Evolutionary conservation across 2,113 vertebrate genomes (phyloP).

Genomic region (Zeus faber): DNA sequence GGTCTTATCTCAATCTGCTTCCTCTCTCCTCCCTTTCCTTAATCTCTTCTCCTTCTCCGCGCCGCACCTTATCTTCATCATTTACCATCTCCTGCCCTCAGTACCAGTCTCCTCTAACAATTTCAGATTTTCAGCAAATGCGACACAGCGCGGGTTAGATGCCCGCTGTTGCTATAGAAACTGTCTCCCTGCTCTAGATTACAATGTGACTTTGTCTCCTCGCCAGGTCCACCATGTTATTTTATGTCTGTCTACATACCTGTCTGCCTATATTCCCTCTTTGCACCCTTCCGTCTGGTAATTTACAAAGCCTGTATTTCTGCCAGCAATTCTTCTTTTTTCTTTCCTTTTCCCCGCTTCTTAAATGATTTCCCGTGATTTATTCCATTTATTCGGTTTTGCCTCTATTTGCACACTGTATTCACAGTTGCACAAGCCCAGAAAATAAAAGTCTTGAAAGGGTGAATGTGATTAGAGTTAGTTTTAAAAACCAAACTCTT

Average conservation of each 20-base stretch:
- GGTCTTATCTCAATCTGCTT: slow-evolving; percentile 48
- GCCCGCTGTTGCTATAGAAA: slow-evolving; percentile 74
- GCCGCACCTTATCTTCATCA: slow-evolving; percentile 66
- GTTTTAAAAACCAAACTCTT: too few species aligned
- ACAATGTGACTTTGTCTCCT: slow-evolving; percentile 68
- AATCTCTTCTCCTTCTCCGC: slow-evolving; percentile 31
- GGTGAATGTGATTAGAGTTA: too few species aligned
- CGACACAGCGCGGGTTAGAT: slow-evolving; percentile 60
- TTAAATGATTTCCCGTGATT: too few species aligned
- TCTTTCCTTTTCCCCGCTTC: not conserved
- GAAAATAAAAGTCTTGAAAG: too few species aligned
- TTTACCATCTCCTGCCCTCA: slow-evolving; percentile 41
- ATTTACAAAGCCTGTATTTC: not conserved
- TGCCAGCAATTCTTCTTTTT: slow-evolving; percentile 6
- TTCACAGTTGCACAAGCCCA: too few species aligned
- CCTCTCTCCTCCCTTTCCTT: slow-evolving; percentile 39
- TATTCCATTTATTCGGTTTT: too few species aligned
- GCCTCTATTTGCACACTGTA: too few species aligned
- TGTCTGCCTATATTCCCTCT: slow-evolving; percentile 26
- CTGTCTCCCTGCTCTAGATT: slow-evolving; percentile 60
- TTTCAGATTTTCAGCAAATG: slow-evolving; percentile 66
- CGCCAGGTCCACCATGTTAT: slow-evolving; percentile 38
- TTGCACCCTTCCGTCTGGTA: not conserved
- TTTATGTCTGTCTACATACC: slow-evolving; percentile 39
- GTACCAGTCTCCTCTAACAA: slow-evolving; percentile 54